Conservation (phyloP, 1,140 invertebrate genomes). For the Musca domestica region DNA sequence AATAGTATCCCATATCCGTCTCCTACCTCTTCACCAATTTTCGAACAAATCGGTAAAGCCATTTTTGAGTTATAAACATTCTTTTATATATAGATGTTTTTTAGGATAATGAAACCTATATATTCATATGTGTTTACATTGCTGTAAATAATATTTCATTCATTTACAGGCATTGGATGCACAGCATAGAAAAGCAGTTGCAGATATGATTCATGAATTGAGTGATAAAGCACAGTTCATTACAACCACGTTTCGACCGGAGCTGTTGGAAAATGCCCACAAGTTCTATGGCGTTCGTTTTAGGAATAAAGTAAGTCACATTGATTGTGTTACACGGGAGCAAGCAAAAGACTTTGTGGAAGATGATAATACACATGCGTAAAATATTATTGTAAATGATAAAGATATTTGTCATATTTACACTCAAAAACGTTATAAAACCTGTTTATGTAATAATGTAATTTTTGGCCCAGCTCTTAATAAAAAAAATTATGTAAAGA, state of each 20-base stretch:
- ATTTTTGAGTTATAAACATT: too few species aligned
- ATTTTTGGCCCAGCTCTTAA: too few species aligned
- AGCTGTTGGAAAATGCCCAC: slow-evolving; percentile 94
- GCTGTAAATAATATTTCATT: not conserved
- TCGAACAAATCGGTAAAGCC: too few species aligned
- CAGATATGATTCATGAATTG: slow-evolving; percentile 98
- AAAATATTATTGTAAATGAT: slow-evolving; percentile 40
- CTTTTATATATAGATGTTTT: too few species aligned
- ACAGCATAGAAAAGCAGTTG: slow-evolving; percentile 94
- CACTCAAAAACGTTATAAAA: too few species aligned
- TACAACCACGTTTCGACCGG: slow-evolving; percentile 97
- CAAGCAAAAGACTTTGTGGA: slow-evolving; percentile 98
- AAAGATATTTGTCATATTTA: too few species aligned
- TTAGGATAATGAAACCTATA: too few species aligned
- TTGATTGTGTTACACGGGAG: slow-evolving; percentile 84
- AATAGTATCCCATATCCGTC: too few species aligned
- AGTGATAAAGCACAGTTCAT: slow-evolving; percentile 97
- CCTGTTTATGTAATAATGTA: too few species aligned
- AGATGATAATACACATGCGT: slow-evolving; percentile 91
- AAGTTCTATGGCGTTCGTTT: slow-evolving; percentile 99
- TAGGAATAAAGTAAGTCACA: slow-evolving; percentile 94
- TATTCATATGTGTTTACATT: too few species aligned
- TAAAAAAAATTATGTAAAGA: too few species aligned
- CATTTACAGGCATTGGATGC: slow-evolving; percentile 81
- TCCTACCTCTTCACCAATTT: too few species aligned